Percentiles rank a stretch among this genome's conserved stretches.
These are phyloP conservation scores for Ammospiza caudacuta DNA, from an alignment of 2,113 vertebrate genomes.

Conservation along the genomic window DNA sequence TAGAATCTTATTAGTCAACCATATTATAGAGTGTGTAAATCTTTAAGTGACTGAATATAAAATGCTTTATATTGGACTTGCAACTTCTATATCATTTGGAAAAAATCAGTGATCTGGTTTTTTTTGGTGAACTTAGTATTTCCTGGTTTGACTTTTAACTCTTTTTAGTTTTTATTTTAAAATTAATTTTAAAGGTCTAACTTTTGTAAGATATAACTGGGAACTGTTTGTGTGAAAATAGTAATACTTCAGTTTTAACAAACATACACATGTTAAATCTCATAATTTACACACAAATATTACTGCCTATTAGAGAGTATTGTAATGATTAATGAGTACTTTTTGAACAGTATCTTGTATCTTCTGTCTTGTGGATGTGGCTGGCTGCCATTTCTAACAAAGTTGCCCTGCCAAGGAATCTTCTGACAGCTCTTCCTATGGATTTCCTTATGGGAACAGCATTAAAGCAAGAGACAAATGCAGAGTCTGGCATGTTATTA, in stretches of 20 bases:
- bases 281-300: not conserved
- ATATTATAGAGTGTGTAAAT: conserved; percentile 52
- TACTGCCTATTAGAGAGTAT: not conserved
- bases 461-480: not conserved
- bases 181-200: not conserved
- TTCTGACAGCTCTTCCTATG: not conserved
- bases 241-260: not conserved
- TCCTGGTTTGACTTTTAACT: not conserved
- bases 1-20: conserved; percentile 60
- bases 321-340: not conserved
- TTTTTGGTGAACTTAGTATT: not conserved
- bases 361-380: not conserved
- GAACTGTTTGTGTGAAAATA: not conserved
- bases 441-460: not conserved
- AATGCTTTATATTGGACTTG: not conserved
- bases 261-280: not conserved
- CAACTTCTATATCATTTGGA: not conserved
- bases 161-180: not conserved
- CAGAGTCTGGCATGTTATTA: not conserved
- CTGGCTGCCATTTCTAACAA: not conserved
- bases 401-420: not conserved
- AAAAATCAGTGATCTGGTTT: not conserved
- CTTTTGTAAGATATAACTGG: not conserved
- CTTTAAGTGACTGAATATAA: conserved; percentile 8
- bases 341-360: not conserved